A percentile compares a stretch with the other conserved stretches of the same genome.
Evolutionary conservation across 1,140 invertebrate genomes (phyloP).

Genomic region (Drosophila sechellia): DNA sequence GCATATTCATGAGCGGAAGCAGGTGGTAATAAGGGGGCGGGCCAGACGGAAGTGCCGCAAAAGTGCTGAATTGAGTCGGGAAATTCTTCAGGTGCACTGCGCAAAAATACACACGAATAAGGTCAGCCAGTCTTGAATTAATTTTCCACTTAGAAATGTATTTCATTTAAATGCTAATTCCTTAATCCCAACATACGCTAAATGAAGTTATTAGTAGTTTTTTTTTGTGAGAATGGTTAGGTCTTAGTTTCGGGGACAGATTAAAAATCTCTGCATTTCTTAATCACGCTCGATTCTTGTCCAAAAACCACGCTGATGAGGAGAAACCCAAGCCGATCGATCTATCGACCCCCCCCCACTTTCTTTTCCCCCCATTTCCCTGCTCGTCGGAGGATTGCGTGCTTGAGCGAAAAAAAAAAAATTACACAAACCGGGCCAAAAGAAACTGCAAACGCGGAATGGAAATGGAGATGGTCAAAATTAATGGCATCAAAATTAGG

Average conservation of each 20-base stretch:
- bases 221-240: not conserved
- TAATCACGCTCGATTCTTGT: conserved; percentile 10
- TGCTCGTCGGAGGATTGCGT: conserved; percentile 9
- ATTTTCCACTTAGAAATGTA: not conserved
- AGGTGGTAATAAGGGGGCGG: conserved; percentile 14
- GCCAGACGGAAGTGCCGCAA: not conserved
- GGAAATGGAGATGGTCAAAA: conserved; percentile 32
- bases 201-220: not conserved
- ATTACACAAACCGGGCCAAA: conserved; percentile 3
- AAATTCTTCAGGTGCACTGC: conserved; percentile 4
- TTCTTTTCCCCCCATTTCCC: not conserved
- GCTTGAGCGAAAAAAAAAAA: conserved; percentile 10
- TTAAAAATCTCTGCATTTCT: not conserved
- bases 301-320: conserved; percentile 9
- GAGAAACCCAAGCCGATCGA: conserved; percentile 10
- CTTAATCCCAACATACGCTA: not conserved
- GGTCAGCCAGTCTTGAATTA: not conserved
- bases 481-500: conserved; percentile 51
- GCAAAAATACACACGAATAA: not conserved
- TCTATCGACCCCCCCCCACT: not conserved
- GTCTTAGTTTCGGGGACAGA: not conserved
- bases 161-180: not conserved
- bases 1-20: conserved; percentile 17
- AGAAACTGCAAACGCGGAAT: conserved; percentile 22
- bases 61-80: not conserved